phyloP scores from a whole-genome alignment of 2,113 vertebrate genomes.

The Salvelinus sp. region DNA sequence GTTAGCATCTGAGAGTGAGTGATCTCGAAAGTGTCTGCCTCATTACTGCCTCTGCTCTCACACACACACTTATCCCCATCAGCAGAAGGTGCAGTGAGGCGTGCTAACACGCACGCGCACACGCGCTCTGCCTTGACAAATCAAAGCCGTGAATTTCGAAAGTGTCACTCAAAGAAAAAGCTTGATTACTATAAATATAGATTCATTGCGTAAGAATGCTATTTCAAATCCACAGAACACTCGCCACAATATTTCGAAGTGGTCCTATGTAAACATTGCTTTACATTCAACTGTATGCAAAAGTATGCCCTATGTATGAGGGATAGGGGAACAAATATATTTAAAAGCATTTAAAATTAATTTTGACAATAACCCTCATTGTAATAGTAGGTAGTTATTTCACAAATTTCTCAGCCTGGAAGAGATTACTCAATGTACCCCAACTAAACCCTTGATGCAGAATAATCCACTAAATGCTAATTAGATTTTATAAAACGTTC shows the following conservation, averaged over 20 bases:
- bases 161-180: too few relatives aligned
- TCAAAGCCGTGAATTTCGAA: too few relatives aligned
- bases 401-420: not conserved
- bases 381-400: not conserved
- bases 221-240: too few relatives aligned
- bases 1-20: constrained; percentile 31
- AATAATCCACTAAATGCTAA: constrained; percentile 11
- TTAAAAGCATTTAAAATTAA: too few relatives aligned
- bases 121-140: not conserved
- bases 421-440: constrained; percentile 4
- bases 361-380: not conserved
- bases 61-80: constrained; percentile 65
- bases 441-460: constrained; percentile 15
- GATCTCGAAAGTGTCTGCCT: constrained; percentile 41
- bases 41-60: constrained; percentile 51
- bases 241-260: too few relatives aligned
- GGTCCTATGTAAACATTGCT: too few relatives aligned
- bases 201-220: too few relatives aligned
- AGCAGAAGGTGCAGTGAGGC: constrained; percentile 52
- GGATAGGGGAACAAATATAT: too few relatives aligned
- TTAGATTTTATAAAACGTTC: not conserved
- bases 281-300: too few relatives aligned
- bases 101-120: constrained; percentile 30
- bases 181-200: too few relatives aligned
- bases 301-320: too few relatives aligned